Evolutionary conservation across 2,797 vertebrate species (phyloP).

Genomic region (Mustela erminea): DNA sequence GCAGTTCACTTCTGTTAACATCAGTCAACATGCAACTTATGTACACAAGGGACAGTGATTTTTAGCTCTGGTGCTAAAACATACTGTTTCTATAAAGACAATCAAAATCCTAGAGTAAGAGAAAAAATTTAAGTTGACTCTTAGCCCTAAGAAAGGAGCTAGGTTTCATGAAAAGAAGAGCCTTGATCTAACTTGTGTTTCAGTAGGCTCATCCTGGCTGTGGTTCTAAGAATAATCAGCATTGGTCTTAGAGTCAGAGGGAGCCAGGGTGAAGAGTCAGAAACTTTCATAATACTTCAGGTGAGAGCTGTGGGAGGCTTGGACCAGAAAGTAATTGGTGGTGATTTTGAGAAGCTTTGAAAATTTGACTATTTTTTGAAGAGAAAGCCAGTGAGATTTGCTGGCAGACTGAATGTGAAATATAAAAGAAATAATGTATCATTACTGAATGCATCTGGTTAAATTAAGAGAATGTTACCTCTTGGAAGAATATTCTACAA

Average conservation of each 20-base stretch:
- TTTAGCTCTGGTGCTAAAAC: neutral
- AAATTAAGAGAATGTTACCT: conserved; percentile 9
- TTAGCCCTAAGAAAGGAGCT: neutral
- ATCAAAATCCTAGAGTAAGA: neutral
- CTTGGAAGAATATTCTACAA: neutral
- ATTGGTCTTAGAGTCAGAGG: neutral
- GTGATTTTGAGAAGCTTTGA: neutral
- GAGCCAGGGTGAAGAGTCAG: neutral
- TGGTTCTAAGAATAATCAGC: neutral
- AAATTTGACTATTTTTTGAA: neutral
- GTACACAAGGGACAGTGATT: neutral
- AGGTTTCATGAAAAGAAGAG: neutral
- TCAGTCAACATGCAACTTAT: neutral
- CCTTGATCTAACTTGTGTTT: neutral
- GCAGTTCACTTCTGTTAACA: neutral
- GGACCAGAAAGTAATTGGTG: no score
- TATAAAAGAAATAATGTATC: neutral
- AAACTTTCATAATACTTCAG: neutral
- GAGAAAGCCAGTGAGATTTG: neutral
- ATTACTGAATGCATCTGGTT: neutral
- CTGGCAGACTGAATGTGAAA: neutral
- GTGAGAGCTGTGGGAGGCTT: neutral
- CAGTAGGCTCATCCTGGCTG: neutral
- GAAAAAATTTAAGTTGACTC: neutral
- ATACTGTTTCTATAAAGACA: neutral